Conservation (phyloP, 2,888 invertebrate genomes). For the Danaus chrysippus region DNA sequence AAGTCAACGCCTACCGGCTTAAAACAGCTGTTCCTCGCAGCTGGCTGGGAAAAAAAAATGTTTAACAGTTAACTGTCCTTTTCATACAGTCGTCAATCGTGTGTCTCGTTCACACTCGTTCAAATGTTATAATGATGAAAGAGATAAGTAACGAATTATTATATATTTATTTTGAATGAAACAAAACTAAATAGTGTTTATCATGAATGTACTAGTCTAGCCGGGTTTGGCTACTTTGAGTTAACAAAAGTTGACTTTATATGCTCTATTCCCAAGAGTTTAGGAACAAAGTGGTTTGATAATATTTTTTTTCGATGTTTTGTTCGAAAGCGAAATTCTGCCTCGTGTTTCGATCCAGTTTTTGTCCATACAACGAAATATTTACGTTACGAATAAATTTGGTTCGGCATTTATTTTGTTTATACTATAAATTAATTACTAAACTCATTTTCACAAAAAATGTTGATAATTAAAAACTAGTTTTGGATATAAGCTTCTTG, state of each 20-base stretch:
- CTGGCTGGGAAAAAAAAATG: slow-evolving; percentile 74
- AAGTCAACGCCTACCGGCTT: slow-evolving; percentile 53
- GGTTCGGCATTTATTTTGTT: neutral
- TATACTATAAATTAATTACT: too few relatives aligned
- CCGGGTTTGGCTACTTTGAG: neutral
- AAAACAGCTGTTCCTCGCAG: slow-evolving; percentile 75
- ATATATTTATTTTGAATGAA: slow-evolving; percentile 1
- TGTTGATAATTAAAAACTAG: too few relatives aligned
- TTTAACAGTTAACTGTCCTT: slow-evolving; percentile 65
- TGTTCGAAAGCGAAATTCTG: slow-evolving; percentile 28
- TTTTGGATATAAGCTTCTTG: too few relatives aligned
- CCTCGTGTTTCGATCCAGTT: slow-evolving; percentile 21
- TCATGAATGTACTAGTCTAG: neutral
- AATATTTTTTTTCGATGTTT: slow-evolving; percentile 10
- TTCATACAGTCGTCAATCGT: slow-evolving; percentile 51
- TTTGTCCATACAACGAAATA: slow-evolving; percentile 8
- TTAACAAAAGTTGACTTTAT: neutral
- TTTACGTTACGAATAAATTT: slow-evolving; percentile 1
- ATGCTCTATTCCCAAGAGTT: neutral
- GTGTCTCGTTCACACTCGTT: slow-evolving; percentile 54
- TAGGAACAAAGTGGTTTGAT: neutral
- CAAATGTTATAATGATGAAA: slow-evolving; percentile 34
- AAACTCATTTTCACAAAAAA: too few relatives aligned
- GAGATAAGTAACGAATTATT: slow-evolving; percentile 35
- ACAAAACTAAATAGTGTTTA: neutral